Base-by-base conservation (phyloP, 2,797 vertebrate species). In the Ctenochaetus hawaiiensis region DNA sequence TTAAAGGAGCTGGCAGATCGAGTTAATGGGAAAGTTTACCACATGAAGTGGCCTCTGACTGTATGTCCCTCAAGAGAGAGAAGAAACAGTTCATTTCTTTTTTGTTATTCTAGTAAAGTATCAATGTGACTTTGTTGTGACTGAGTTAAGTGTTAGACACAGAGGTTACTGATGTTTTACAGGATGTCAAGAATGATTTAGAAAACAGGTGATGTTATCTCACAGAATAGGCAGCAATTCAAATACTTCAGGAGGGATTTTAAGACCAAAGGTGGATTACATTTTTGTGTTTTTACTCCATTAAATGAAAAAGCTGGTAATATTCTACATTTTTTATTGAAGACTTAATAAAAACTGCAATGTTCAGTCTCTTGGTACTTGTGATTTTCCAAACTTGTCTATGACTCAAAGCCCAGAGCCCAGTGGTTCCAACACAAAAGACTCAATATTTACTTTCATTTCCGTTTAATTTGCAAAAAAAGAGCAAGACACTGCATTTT, bases 1-100 rank as follows among this genome's bases (percentile, higher is more conserved):
- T 85, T 61, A 61, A 43, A 63, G n/a, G 54, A 69, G 60, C 37
- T 75, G 71, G 48, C 73, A 66, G 49, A 62, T 61, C 48, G n/a
- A 47, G 49, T 77, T 51, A 81, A 72, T 16, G 1, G 59, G 47
- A 3, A 62, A 17, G 45, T 67, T 66, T 62, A 53, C 10, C 11
- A 65, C 66, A 62, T 39, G 52, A 45, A 59, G 47, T 11, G 41
- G 16, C 22, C 23, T 2, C 23, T 18, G 22, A 45, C 20, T 45
- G 9, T 57, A 20, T 3, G 11, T 20, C 14, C 18, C 45, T 43
- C 8, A 57, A 34, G 23, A 11, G 53, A 20, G 10, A 80, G 16
- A 34, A 9, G 37, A 70, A 61, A 41, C 0, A 3, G 30, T 51
- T 39, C 10, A 11, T 66, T 64, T n/a, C 2, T 34, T 37, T 45